These are phyloP conservation scores for Lucilia cuprina DNA, from an alignment of 1,140 invertebrate species.

Conservation along the genomic window DNA sequence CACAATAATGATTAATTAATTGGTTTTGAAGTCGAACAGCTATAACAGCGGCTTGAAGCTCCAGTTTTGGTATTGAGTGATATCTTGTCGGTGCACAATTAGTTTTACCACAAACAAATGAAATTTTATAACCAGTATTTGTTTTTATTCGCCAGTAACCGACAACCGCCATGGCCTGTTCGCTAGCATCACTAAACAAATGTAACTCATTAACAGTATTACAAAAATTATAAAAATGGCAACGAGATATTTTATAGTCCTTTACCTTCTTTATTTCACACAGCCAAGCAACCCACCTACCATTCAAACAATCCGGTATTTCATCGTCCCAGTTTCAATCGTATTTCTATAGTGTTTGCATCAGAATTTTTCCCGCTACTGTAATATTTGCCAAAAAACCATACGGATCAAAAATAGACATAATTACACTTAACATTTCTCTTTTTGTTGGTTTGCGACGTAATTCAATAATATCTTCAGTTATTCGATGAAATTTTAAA, in stretches of 20 bases:
- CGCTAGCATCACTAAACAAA: slow-evolving; percentile 24
- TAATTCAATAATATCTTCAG: slow-evolving; percentile 23
- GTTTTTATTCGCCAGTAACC: slow-evolving; percentile 33
- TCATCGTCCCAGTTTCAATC: slow-evolving; percentile 14
- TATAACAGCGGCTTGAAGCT: slow-evolving; percentile 54
- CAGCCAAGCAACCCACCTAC: slow-evolving; percentile 4
- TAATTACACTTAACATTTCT: slow-evolving; percentile 46
- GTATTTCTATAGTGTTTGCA: slow-evolving; percentile 57
- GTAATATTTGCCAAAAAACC: slow-evolving; percentile 57
- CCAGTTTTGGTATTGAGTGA: slow-evolving; percentile 53
- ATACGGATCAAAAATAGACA: slow-evolving; percentile 57
- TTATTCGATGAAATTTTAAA: slow-evolving; percentile 34
- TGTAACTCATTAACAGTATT: neutral
- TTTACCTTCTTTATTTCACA: neutral
- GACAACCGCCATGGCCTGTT: neutral
- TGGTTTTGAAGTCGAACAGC: slow-evolving; percentile 44
- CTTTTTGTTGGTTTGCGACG: slow-evolving; percentile 46
- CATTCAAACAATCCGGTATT: neutral
- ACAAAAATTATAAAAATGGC: neutral
- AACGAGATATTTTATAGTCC: neutral
- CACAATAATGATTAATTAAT: neutral
- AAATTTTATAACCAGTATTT: no score
- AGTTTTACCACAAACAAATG: slow-evolving; percentile 44
- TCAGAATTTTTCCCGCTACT: slow-evolving; percentile 55
- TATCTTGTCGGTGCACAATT: slow-evolving; percentile 47